phyloP scores from a whole-genome alignment of 2,113 vertebrate species.

The Bufo gargarizans region DNA sequence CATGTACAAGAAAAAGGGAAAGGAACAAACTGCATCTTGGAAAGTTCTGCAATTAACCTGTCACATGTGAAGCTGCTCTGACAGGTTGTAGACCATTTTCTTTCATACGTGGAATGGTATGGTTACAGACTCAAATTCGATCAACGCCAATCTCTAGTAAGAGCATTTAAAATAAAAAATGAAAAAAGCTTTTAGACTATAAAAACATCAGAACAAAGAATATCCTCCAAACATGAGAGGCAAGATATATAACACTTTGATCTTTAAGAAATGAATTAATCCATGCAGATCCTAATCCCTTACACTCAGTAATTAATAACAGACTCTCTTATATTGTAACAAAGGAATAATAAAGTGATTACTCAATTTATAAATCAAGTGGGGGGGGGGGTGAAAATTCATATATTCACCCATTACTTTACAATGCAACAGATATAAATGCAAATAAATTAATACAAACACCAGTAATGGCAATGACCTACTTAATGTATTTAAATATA shows the following conservation, averaged over 20 bases:
- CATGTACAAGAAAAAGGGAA: neutral
- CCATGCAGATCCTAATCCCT: slow-evolving; percentile 21
- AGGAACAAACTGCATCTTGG: too few species aligned
- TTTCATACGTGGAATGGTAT: neutral
- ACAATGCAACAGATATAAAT: neutral
- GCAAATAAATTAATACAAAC: neutral
- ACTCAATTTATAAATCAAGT: neutral
- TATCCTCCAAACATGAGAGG: neutral
- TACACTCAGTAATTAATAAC: slow-evolving; percentile 3
- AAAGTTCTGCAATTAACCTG: too few species aligned
- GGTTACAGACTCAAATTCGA: neutral
- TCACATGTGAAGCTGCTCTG: neutral
- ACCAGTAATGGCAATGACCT: neutral
- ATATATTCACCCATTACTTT: neutral
- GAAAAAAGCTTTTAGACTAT: neutral
- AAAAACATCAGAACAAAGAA: neutral
- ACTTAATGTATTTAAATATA: neutral
- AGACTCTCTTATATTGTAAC: neutral
- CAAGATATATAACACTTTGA: slow-evolving; percentile 12
- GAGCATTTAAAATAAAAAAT: neutral
- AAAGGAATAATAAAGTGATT: slow-evolving; percentile 1
- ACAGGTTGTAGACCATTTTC: neutral
- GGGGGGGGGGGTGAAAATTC: neutral
- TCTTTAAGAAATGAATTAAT: slow-evolving; percentile 19
- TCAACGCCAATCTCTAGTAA: neutral